Conservation (phyloP, 2,113 vertebrate genomes). For the Xenopus laevis region DNA sequence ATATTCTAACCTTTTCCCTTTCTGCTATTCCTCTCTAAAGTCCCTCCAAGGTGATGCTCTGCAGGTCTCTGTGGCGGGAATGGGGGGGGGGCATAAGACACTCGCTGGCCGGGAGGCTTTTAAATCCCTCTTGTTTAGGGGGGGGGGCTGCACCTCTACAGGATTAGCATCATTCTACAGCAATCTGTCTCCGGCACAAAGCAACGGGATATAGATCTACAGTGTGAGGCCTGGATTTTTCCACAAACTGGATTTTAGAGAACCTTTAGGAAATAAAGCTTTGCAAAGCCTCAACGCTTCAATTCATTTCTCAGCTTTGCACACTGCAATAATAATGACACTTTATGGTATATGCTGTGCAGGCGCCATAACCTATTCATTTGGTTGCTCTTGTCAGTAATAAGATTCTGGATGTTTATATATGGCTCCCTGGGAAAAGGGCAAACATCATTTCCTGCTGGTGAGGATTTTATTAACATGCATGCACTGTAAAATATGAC, state of each 20-base stretch:
- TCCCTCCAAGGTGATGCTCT: slow-evolving; percentile 39
- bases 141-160: background rate
- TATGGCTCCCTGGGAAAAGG: too few species aligned
- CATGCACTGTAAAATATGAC: too few species aligned
- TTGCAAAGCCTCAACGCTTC: background rate
- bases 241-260: background rate
- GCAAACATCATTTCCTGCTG: too few species aligned
- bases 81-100: slow-evolving; percentile 5
- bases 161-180: background rate
- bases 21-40: slow-evolving; percentile 24
- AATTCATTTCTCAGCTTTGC: too few species aligned
- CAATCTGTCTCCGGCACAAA: background rate
- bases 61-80: slow-evolving; percentile 24
- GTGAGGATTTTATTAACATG: too few species aligned
- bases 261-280: background rate
- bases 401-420: too few species aligned
- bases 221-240: background rate
- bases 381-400: too few species aligned
- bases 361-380: too few species aligned
- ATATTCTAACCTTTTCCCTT: slow-evolving; percentile 44
- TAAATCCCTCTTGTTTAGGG: slow-evolving; percentile 16
- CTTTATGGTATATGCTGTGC: too few species aligned
- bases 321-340: too few species aligned
- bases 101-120: slow-evolving; percentile 6
- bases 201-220: background rate